These are phyloP conservation scores for Drosophila kurseongensis DNA, from an alignment of 1,140 invertebrate species.

Conservation along the genomic window DNA sequence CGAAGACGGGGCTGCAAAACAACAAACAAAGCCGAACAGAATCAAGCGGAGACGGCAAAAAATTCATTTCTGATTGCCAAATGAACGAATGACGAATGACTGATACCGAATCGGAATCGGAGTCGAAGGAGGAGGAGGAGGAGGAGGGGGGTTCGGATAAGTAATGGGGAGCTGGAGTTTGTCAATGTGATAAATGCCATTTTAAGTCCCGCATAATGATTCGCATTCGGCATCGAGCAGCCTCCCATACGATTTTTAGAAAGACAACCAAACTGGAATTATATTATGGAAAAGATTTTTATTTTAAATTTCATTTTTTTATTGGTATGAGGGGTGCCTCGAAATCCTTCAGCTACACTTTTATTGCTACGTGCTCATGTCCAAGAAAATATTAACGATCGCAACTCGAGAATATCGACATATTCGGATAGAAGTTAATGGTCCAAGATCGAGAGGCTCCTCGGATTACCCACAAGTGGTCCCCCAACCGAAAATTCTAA, in stretches of 20 bases:
- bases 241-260: not conserved
- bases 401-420: not conserved
- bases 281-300: no score
- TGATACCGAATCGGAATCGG: not conserved
- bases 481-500: not conserved
- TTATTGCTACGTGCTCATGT: not conserved
- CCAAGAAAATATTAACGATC: not conserved
- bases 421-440: no score
- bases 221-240: not conserved
- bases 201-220: conserved; percentile 73
- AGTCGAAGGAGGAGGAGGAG: not conserved
- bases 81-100: conserved; percentile 55
- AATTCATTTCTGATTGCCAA: conserved; percentile 56
- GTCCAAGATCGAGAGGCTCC: not conserved
- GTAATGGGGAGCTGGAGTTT: conserved; percentile 33
- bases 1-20: conserved; percentile 40
- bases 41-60: conserved; percentile 4
- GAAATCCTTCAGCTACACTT: not conserved
- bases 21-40: conserved; percentile 24
- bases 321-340: not conserved
- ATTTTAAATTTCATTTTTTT: not conserved
- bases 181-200: conserved; percentile 78
- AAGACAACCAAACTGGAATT: not conserved
- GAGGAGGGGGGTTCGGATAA: not conserved
- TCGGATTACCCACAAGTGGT: conserved; percentile 7